A percentile compares a stretch with the other conserved stretches of the same genome.
phyloP scores from a whole-genome alignment of 2,113 vertebrate genomes.

The Mormyrus lacerda region DNA sequence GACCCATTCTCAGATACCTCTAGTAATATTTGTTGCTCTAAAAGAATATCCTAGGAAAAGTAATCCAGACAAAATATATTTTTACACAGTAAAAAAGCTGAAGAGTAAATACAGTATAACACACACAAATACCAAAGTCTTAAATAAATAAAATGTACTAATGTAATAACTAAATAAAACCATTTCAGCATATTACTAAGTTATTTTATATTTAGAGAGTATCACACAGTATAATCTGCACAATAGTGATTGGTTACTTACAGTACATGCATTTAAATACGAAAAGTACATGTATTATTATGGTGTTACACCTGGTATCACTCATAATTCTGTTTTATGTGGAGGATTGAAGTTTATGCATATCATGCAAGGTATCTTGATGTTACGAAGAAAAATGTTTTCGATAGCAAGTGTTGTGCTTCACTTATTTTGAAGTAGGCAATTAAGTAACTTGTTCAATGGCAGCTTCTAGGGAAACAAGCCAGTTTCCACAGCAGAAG shows the following conservation, averaged over 20 bases:
- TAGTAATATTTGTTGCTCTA: background rate
- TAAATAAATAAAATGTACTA: background rate
- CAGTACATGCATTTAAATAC: background rate
- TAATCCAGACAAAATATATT: background rate
- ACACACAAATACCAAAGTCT: background rate
- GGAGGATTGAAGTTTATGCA: background rate
- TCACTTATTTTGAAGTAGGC: constrained; percentile 22
- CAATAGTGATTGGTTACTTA: background rate
- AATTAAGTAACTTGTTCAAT: constrained; percentile 32
- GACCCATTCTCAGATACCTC: too few species aligned
- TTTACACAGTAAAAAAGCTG: background rate
- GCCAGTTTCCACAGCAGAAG: constrained; percentile 32
- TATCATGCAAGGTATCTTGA: background rate
- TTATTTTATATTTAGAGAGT: background rate
- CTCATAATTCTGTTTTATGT: background rate
- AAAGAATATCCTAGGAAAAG: background rate
- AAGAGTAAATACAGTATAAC: background rate
- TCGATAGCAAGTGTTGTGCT: constrained; percentile 22
- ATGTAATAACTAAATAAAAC: background rate
- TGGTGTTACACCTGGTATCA: background rate
- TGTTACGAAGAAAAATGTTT: background rate
- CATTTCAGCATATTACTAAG: background rate
- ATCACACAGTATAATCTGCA: background rate
- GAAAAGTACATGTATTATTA: background rate
- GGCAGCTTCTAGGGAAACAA: constrained; percentile 35